Percentiles rank a stretch among this genome's conserved stretches.
Evolutionary conservation across 2,888 invertebrate genomes (phyloP).

Genomic region (Melieria omissa): DNA sequence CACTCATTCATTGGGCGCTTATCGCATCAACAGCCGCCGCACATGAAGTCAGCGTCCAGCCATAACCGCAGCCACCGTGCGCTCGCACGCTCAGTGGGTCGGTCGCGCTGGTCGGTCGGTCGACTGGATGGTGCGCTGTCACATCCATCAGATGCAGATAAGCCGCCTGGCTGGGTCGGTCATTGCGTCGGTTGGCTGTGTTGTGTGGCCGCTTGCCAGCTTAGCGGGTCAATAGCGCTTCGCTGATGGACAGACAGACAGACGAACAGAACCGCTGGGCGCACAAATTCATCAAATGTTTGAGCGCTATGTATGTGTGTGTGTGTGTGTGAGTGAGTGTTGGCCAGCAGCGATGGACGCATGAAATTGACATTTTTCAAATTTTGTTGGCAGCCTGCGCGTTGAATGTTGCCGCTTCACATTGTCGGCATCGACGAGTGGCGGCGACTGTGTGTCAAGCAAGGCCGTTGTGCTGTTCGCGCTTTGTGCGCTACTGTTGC

Average conservation of each 20-base stretch:
- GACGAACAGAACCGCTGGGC: no score
- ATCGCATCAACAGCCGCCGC: slow-evolving; percentile 6
- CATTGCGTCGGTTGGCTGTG: neutral
- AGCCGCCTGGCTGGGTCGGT: slow-evolving; percentile 18
- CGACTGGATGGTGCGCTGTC: neutral
- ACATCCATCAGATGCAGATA: slow-evolving; percentile 40
- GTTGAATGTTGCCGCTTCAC: neutral
- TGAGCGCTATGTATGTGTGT: no score
- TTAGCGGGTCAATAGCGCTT: no score
- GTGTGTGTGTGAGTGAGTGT: no score
- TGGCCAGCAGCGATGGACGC: neutral
- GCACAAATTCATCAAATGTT: no score
- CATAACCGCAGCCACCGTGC: neutral
- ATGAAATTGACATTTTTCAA: slow-evolving; percentile 36
- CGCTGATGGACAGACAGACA: no score
- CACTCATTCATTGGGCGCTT: slow-evolving; percentile 10
- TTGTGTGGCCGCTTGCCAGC: no score
- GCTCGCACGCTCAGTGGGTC: neutral
- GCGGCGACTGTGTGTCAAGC: neutral
- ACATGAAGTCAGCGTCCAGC: neutral
- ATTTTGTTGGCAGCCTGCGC: neutral
- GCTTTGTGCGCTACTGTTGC: neutral
- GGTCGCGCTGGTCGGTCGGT: slow-evolving; percentile 5
- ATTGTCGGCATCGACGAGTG: no score
- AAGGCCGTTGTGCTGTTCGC: neutral